A percentile compares a stretch with the other conserved stretches of the same genome.
phyloP scores from a whole-genome alignment of 2,888 invertebrate species.

The Periphyllus acericola region DNA sequence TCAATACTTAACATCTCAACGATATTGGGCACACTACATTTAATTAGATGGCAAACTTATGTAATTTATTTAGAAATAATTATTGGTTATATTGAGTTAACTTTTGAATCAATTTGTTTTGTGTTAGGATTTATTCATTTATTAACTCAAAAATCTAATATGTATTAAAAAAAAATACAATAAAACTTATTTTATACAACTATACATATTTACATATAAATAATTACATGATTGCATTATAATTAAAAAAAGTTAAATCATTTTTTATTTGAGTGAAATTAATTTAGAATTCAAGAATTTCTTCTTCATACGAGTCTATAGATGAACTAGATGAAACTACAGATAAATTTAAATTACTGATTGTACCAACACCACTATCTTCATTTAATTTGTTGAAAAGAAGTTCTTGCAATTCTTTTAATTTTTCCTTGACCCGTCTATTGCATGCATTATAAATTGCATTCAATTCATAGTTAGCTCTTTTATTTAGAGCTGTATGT shows the following conservation, averaged over 20 bases:
- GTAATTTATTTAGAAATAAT: slow-evolving; percentile 56
- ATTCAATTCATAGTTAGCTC: slow-evolving; percentile 26
- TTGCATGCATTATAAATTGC: slow-evolving; percentile 23
- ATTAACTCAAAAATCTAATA: slow-evolving; percentile 56
- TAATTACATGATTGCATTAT: not conserved
- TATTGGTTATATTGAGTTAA: slow-evolving; percentile 56
- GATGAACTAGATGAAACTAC: no score
- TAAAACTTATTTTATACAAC: not conserved
- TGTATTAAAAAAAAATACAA: slow-evolving; percentile 46
- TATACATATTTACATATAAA: not conserved
- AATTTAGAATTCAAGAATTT: slow-evolving; percentile 14
- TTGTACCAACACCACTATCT: slow-evolving; percentile 54
- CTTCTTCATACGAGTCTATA: slow-evolving; percentile 17
- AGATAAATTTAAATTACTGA: slow-evolving; percentile 8
- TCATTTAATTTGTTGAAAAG: slow-evolving; percentile 46
- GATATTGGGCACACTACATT: slow-evolving; percentile 47
- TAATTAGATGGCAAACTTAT: slow-evolving; percentile 58
- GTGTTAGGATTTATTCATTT: slow-evolving; percentile 55
- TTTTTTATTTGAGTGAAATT: slow-evolving; percentile 6
- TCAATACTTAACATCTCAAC: slow-evolving; percentile 51
- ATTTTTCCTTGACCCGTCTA: slow-evolving; percentile 40
- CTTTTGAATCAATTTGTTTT: slow-evolving; percentile 49
- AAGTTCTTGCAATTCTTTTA: slow-evolving; percentile 44
- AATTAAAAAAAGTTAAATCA: not conserved
- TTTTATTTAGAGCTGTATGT: slow-evolving; percentile 28